Base-by-base conservation (phyloP, 2,888 invertebrate species). In the Apeira syringaria region DNA sequence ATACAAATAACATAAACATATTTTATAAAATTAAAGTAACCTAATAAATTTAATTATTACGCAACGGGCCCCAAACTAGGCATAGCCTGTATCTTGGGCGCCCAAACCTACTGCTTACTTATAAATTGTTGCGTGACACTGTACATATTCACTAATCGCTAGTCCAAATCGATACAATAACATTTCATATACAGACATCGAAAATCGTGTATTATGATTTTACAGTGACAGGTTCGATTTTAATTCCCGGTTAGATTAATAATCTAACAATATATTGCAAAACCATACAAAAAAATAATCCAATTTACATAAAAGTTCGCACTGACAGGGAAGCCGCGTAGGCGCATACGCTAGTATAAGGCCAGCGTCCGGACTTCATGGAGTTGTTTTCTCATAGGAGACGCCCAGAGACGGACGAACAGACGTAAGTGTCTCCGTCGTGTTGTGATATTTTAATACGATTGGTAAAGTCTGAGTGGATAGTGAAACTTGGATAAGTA, bases 341-440 rank as follows among this genome's bases (percentile, higher is more conserved):
- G 87, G 88, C 76, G 85, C 66, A 17, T 38, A 39, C 32, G 37
- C 49, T 48, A 64, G 70, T 87, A 87, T 86, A 87, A 87, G 85
- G 83, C 70, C 61, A 48, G 55, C 45, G 59, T 55, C 46, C 60
- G 50, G 46, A 59, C 53, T 49, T 47, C 56, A 37, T 53, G 58
- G 61, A 59, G 63, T 73, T 76, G 85, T 80, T 79, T 82, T 74
- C 73, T 75, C 79, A 50, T 56, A 66, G 68, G 59, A 61, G n/a
- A n/a, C n/a, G n/a, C n/a, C 70, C 59, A 73, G 69, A 64, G 65
- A 68, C 65, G 64, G 59, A 80, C 76, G 75, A 71, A 74, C 74
- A 74, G 72, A 76, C 72, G 79, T 81, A 81, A 82, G 83, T 80
- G 74, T 64, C 41, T 27, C 26, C 43, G 47, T n/a, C n/a, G 62